Percentiles rank a stretch among this genome's conserved stretches.
Conservation (phyloP, 2,113 vertebrate genomes). For the Suncus etruscus region DNA sequence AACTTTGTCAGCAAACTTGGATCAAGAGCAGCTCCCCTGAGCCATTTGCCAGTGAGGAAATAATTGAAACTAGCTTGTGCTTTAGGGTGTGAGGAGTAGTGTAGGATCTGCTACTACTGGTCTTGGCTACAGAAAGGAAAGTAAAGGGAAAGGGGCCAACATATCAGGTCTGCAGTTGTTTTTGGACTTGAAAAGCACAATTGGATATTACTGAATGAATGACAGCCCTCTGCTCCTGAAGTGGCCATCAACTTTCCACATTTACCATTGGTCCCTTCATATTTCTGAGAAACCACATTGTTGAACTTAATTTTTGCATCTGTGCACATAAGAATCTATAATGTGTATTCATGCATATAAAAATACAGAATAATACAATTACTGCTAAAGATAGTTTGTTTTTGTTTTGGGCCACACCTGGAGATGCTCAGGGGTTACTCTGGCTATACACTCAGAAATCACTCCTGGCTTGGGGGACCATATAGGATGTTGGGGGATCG, state of each 20-base stretch:
- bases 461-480: too few species aligned
- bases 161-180: neutral
- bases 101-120: neutral
- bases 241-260: slow-evolving; percentile 13
- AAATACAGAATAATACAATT: neutral
- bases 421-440: too few species aligned
- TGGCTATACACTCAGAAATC: too few species aligned
- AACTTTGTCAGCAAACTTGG: neutral
- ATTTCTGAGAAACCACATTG: neutral
- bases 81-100: neutral
- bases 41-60: neutral
- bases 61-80: neutral
- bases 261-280: neutral
- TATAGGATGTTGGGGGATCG: too few species aligned
- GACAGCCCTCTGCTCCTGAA: neutral
- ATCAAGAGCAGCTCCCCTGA: neutral
- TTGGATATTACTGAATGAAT: slow-evolving; percentile 6
- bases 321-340: neutral
- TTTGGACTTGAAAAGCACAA: neutral
- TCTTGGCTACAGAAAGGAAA: neutral
- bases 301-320: slow-evolving; percentile 6
- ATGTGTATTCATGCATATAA: neutral
- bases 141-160: neutral
- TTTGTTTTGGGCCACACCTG: neutral
- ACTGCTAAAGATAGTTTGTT: neutral